Evolutionary conservation across 2,888 invertebrate species (phyloP), one percentile per base, ranked within the genome.

Genomic region (Parascotia fuliginaria): DNA sequence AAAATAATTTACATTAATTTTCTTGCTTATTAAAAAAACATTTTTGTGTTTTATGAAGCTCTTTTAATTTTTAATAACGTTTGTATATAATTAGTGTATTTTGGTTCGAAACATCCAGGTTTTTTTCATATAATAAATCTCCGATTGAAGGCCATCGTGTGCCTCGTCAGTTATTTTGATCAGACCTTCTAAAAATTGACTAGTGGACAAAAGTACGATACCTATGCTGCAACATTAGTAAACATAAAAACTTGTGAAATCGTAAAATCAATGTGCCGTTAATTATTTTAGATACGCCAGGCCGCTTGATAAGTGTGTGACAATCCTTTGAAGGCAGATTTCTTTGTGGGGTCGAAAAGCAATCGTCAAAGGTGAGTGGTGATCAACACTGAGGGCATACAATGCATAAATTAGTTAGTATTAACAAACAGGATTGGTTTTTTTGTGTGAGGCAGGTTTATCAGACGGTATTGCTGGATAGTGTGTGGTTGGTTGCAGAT

Each of bases 401-500:
- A 85, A 83, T 83, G 85, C 86, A 85, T 85, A 84, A 78, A 85
- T 82, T 84, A 81, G 73, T 68, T 70, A 72, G 73, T 79, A 76
- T 79, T 75, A 75, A 70, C 66, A 74, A 76, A 73, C 69, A 76
- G 69, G 62, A 56, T 52, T 55, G 64, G 64, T 65, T 70, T 71
- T 73, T 67, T 64, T 67, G 70, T 70, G 70, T 68, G 56, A 54
- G 60, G 53, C 67, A 59, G 55, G 65, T 53, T 71, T 62, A 50
- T 65, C 60, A 70, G 49, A 60, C 36, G 44, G 51, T 60, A 55
- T 64, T 68, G 60, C 55, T 64, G 69, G 76, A 61, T 50, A 52
- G 77, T 75, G 70, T 65, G 63, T 70, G 73, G 66, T 75, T 77
- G 85, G 77, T 94, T 94, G 74, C 93, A 97, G 97, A 97, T 97